Conservation (phyloP, 2,113 vertebrate genomes). For the Caranx ignobilis region DNA sequence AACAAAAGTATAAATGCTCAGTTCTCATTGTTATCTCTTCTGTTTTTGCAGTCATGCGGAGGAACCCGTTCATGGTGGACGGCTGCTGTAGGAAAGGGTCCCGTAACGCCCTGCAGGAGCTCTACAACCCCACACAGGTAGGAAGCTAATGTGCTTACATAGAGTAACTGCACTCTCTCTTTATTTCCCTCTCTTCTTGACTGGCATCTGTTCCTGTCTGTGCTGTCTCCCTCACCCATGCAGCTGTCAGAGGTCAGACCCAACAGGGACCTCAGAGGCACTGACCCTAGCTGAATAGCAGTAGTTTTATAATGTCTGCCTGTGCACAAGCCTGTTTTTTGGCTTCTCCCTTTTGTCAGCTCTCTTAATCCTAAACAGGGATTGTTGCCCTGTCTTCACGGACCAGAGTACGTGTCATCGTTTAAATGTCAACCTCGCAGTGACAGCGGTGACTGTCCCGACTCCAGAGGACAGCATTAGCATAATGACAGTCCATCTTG, state of each 20-base stretch:
- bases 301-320: neutral
- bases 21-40: conserved; percentile 45
- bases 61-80: conserved; percentile 92
- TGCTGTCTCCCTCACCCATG: neutral
- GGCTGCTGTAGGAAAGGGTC: conserved; percentile 96
- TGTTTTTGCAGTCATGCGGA: conserved; percentile 91
- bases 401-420: neutral
- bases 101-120: conserved; percentile 93
- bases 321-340: neutral
- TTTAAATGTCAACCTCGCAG: neutral
- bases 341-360: neutral
- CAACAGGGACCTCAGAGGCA: neutral
- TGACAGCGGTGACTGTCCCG: conserved; percentile 7
- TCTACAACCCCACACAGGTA: conserved; percentile 97
- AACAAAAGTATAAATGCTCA: neutral
- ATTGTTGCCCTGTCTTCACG: neutral
- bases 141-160: neutral
- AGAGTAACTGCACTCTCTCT: too few relatives aligned
- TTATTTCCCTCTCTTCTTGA: neutral
- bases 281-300: neutral
- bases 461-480: conserved; percentile 13
- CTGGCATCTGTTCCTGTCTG: conserved; percentile 3
- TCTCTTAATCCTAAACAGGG: neutral
- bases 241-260: conserved; percentile 9
- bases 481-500: conserved; percentile 13